phyloP scores from a whole-genome alignment of 2,113 vertebrate species.

The Micronycteris hirsuta region DNA sequence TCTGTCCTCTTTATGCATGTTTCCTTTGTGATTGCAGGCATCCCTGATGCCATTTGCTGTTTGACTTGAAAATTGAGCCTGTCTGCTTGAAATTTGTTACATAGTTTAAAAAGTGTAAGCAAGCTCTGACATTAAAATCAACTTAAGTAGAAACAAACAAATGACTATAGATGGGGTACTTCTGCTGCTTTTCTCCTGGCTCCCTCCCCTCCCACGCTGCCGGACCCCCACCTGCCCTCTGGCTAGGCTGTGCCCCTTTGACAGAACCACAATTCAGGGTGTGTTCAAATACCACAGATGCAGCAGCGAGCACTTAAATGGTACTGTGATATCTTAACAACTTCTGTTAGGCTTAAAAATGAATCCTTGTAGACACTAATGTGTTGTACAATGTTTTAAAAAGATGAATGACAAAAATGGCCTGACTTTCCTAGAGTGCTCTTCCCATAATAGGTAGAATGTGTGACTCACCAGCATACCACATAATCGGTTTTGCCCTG shows the following conservation, averaged over 20 bases:
- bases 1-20: neutral
- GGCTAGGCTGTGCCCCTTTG: neutral
- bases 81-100: conserved; percentile 62
- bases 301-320: conserved; percentile 48
- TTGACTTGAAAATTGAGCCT: conserved; percentile 65
- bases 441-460: conserved; percentile 37
- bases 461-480: neutral
- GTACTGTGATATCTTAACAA: conserved; percentile 64
- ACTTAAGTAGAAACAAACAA: conserved; percentile 55
- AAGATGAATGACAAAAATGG: conserved; percentile 67
- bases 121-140: conserved; percentile 64
- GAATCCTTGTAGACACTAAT: conserved; percentile 62
- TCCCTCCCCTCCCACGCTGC: neutral
- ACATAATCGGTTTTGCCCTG: neutral
- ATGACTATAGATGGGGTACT: conserved; percentile 42
- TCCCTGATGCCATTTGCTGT: conserved; percentile 53
- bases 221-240: neutral
- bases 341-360: conserved; percentile 63
- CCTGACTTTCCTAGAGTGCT: conserved; percentile 54
- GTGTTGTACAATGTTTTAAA: conserved; percentile 56
- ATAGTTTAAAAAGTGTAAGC: conserved; percentile 60
- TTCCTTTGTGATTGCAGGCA: conserved; percentile 38
- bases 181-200: neutral
- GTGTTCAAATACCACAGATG: conserved; percentile 55
- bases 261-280: conserved; percentile 55